phyloP scores from a whole-genome alignment of 2,113 vertebrate genomes.

The Rhinopomastus cyanomelas region DNA sequence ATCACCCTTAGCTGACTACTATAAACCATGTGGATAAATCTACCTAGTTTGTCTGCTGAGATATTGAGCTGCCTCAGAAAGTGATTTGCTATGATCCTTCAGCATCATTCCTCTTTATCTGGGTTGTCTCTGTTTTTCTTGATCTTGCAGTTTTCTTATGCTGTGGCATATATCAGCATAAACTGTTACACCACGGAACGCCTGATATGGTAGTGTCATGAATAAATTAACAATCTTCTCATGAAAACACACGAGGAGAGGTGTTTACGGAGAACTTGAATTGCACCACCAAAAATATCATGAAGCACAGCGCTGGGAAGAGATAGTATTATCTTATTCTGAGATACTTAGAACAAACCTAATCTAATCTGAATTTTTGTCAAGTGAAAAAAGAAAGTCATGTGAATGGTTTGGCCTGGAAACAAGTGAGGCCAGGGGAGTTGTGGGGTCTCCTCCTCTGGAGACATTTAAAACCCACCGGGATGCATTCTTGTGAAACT shows the following conservation, averaged over 20 bases:
- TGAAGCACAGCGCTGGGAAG: background rate
- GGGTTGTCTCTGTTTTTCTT: background rate
- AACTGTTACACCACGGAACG: conserved; percentile 29
- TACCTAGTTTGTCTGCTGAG: background rate
- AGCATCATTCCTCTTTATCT: background rate
- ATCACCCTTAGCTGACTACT: background rate
- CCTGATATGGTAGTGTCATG: conserved; percentile 29
- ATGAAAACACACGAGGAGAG: background rate
- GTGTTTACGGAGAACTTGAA: background rate
- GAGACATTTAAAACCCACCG: no score
- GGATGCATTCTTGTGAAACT: no score
- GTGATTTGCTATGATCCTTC: background rate
- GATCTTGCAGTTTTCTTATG: conserved; percentile 31
- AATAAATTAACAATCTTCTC: conserved; percentile 38
- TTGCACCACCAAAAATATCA: background rate
- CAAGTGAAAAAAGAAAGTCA: background rate
- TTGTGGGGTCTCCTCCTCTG: no score
- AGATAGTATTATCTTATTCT: background rate
- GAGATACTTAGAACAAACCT: background rate
- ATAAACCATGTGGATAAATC: background rate
- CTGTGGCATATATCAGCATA: background rate
- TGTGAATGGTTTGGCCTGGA: background rate
- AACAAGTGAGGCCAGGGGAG: accelerated
- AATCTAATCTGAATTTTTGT: background rate
- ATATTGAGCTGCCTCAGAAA: background rate